Conservation (phyloP, 2,797 vertebrate species). For the Phalloptychus januarius region DNA sequence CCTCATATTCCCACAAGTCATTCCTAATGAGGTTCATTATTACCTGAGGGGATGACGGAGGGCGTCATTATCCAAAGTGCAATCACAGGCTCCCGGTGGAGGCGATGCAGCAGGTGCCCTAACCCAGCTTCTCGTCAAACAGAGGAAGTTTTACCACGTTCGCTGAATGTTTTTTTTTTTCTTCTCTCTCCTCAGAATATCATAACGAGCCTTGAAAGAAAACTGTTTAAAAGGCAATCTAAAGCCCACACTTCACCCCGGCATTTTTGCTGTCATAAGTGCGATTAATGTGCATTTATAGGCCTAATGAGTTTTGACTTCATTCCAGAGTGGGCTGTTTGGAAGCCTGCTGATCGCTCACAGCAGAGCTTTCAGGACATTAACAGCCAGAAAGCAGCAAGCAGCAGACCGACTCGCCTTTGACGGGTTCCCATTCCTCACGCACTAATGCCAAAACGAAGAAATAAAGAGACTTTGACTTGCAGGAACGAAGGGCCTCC, state of each 20-base stretch:
- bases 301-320: constrained; percentile 33
- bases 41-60: constrained; percentile 55
- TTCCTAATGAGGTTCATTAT: constrained; percentile 53
- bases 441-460: not conserved
- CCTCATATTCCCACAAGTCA: constrained; percentile 39
- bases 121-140: constrained; percentile 34
- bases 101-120: constrained; percentile 36
- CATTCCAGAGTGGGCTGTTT: constrained; percentile 11
- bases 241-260: not conserved
- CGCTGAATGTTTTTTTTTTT: constrained; percentile 21
- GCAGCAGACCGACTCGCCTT: not conserved
- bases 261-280: constrained; percentile 42
- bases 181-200: constrained; percentile 9
- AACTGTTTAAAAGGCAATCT: constrained; percentile 18
- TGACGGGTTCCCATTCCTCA: not conserved
- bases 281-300: constrained; percentile 62
- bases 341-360: constrained; percentile 16
- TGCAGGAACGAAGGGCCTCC: constrained; percentile 22
- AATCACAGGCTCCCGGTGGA: constrained; percentile 33
- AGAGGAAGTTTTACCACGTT: constrained; percentile 22
- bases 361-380: constrained; percentile 3
- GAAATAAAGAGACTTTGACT: not conserved
- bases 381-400: not conserved
- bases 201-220: constrained; percentile 31
- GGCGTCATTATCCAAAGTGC: constrained; percentile 48